Evolutionary conservation across 2,888 invertebrate species (phyloP).

Genomic region (Morpho helenor): DNA sequence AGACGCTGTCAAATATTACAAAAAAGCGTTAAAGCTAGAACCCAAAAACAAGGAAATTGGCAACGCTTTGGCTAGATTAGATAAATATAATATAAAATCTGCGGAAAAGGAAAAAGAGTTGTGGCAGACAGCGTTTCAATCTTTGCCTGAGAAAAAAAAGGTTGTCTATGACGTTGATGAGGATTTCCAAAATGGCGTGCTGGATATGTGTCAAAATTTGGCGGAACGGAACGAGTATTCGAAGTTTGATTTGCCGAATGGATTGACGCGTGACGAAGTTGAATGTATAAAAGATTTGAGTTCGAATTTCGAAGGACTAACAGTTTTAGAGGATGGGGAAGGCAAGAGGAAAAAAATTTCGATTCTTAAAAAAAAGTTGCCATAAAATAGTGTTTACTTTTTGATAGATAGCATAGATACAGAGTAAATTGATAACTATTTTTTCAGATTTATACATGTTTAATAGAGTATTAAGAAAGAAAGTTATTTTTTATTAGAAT

Average conservation of each 20-base stretch:
- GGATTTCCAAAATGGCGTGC: slow-evolving; percentile 50
- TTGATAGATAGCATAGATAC: no score
- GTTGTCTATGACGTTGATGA: slow-evolving; percentile 49
- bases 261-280: slow-evolving; percentile 48
- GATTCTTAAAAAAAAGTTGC: slow-evolving; percentile 41
- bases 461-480: no score
- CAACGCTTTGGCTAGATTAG: slow-evolving; percentile 44
- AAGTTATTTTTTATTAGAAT: no score
- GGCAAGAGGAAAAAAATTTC: slow-evolving; percentile 46
- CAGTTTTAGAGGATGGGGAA: slow-evolving; percentile 45
- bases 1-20: slow-evolving; percentile 50
- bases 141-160: slow-evolving; percentile 30
- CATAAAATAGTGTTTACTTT: background rate
- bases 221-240: slow-evolving; percentile 44
- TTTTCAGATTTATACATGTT: no score
- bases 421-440: no score
- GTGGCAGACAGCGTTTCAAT: slow-evolving; percentile 57
- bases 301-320: slow-evolving; percentile 42
- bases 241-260: slow-evolving; percentile 54
- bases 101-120: slow-evolving; percentile 45
- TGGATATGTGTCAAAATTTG: slow-evolving; percentile 58
- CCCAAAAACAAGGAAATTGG: slow-evolving; percentile 67
- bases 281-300: slow-evolving; percentile 49
- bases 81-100: slow-evolving; percentile 40
- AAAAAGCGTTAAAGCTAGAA: slow-evolving; percentile 61